Percentiles rank a stretch among this genome's conserved stretches.
Conservation (phyloP, 2,113 vertebrate genomes). For the Rynchops niger region DNA sequence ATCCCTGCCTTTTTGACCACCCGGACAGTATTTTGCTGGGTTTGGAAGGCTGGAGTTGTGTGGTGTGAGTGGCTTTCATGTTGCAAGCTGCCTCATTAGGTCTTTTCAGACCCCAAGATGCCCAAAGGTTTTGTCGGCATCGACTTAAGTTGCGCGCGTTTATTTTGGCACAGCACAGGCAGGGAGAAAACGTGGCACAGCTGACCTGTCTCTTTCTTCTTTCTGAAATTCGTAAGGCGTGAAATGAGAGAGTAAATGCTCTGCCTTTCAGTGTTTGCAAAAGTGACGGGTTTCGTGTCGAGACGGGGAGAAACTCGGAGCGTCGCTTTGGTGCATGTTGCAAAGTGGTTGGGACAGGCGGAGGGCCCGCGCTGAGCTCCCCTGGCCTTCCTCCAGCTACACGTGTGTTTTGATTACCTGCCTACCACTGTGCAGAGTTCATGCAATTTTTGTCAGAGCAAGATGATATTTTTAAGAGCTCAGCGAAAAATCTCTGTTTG, state of each 20-base stretch:
- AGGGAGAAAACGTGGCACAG: rapidly evolving
- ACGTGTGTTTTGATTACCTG: neutral
- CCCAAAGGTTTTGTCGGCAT: neutral
- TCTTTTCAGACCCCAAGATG: neutral
- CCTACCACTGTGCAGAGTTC: neutral
- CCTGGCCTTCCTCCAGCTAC: neutral
- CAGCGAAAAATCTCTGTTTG: conserved; percentile 22
- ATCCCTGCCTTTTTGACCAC: neutral
- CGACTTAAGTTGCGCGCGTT: neutral
- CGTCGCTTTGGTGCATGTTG: neutral
- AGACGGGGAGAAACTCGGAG: neutral
- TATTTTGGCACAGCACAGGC: neutral
- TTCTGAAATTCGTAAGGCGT: neutral
- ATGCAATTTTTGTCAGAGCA: neutral
- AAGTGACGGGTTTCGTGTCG: neutral
- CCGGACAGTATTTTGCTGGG: neutral
- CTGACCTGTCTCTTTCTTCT: neutral
- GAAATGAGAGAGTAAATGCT: neutral
- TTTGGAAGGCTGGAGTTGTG: neutral
- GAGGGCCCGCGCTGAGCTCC: rapidly evolving
- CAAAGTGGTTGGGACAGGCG: rapidly evolving
- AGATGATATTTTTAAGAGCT: conserved; percentile 5
- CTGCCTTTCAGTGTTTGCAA: neutral
- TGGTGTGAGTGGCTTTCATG: neutral
- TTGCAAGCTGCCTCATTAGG: neutral